A percentile compares a stretch with the other conserved stretches of the same genome.
Conservation (phyloP, 2,113 vertebrate genomes). For the Amazona vittata region DNA sequence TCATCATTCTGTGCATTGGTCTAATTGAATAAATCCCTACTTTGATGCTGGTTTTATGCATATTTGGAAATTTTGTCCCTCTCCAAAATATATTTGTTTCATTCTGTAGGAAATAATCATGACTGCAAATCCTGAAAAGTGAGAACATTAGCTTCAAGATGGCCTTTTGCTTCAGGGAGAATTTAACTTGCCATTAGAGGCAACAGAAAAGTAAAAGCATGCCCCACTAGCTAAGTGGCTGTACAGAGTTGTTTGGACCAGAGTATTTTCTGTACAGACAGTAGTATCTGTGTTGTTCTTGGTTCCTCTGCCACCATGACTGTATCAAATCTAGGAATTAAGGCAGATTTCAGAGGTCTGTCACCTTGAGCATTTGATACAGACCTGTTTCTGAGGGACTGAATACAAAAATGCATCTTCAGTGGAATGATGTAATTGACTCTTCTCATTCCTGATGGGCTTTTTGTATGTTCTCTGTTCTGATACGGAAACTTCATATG, state of each 20-base stretch:
- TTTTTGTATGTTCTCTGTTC: background rate
- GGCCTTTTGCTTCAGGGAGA: background rate
- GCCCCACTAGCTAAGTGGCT: background rate
- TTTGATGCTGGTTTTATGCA: background rate
- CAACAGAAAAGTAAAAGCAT: background rate
- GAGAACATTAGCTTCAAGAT: background rate
- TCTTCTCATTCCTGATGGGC: background rate
- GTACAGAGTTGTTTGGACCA: background rate
- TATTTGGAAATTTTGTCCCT: background rate
- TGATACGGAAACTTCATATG: background rate
- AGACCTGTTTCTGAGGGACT: background rate
- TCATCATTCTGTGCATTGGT: background rate
- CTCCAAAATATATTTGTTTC: background rate
- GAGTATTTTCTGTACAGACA: background rate
- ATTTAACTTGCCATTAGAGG: background rate
- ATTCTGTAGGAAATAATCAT: background rate
- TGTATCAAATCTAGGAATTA: background rate
- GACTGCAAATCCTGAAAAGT: background rate
- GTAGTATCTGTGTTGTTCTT: background rate
- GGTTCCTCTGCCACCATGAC: background rate
- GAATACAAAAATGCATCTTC: background rate
- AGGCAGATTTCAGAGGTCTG: background rate
- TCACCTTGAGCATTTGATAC: background rate
- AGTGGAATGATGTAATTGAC: background rate
- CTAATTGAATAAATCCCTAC: background rate